Conservation (phyloP, 2,797 vertebrate species). For the Microhierax caerulescens region DNA sequence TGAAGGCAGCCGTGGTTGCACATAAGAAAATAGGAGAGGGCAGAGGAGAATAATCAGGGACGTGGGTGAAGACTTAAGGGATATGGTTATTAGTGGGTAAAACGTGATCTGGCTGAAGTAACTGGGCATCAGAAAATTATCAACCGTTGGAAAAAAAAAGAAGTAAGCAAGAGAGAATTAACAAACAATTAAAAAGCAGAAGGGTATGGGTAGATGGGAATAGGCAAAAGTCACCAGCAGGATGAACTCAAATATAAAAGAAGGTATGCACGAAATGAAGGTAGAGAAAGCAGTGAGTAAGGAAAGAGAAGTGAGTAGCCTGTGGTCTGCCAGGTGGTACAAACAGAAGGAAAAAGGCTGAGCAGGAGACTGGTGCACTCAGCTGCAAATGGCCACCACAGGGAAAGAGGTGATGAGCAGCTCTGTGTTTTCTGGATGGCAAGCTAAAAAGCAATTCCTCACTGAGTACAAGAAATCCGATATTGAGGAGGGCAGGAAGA, state of each 20-base stretch:
- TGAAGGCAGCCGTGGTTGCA: neutral
- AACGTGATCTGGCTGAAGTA: neutral
- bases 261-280: neutral
- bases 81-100: neutral
- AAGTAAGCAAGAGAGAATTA: neutral
- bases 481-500: neutral
- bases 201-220: neutral
- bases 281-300: neutral
- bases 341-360: neutral
- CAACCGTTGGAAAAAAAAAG: neutral
- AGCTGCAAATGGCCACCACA: slow-evolving; percentile 9
- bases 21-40: neutral
- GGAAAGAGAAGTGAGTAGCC: neutral
- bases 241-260: neutral
- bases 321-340: neutral
- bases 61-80: neutral
- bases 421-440: neutral
- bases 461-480: neutral
- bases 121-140: neutral
- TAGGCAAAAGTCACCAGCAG: neutral
- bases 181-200: neutral
- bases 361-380: neutral
- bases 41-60: neutral
- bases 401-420: neutral
- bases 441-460: neutral